Percentiles rank a stretch among this genome's conserved stretches.
Conservation (phyloP, 2,888 invertebrate genomes). For the Abscondita cerata region DNA sequence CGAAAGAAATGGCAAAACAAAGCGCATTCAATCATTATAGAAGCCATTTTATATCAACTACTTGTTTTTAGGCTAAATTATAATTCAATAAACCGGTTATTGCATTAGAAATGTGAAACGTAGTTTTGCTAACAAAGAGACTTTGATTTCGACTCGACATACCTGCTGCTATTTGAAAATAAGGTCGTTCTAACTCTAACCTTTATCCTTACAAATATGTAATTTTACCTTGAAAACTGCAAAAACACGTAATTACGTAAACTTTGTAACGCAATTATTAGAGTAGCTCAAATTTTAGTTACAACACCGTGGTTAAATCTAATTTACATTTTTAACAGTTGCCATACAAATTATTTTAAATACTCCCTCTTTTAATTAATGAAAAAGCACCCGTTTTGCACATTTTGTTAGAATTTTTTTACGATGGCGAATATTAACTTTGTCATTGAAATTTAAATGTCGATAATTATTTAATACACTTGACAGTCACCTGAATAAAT, state of each 20-base stretch:
- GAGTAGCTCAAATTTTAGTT: too few species aligned
- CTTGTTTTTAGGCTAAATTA: slow-evolving; percentile 58
- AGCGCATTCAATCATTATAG: slow-evolving; percentile 28
- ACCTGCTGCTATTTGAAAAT: slow-evolving; percentile 51
- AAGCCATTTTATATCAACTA: slow-evolving; percentile 49
- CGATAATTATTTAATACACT: slow-evolving; percentile 33
- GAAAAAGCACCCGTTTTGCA: too few species aligned
- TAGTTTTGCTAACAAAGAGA: slow-evolving; percentile 56
- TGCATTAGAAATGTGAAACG: slow-evolving; percentile 54
- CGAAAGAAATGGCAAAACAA: slow-evolving; percentile 1
- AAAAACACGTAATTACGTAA: slow-evolving; percentile 24
- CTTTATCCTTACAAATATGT: slow-evolving; percentile 43
- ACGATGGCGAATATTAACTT: background rate
- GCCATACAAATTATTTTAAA: too few species aligned
- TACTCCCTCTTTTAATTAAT: too few species aligned
- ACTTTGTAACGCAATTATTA: slow-evolving; percentile 10
- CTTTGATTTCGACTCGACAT: slow-evolving; percentile 52
- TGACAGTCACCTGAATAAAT: slow-evolving; percentile 28
- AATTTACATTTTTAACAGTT: too few species aligned
- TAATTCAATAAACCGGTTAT: slow-evolving; percentile 58
- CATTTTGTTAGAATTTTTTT: too few species aligned
- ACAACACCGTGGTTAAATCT: too few species aligned
- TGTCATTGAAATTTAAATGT: slow-evolving; percentile 38
- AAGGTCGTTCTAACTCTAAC: slow-evolving; percentile 50
- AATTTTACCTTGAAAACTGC: slow-evolving; percentile 41